Conservation (phyloP, 92 coral and sea anemone genomes). For the Meandrina meandrites region DNA sequence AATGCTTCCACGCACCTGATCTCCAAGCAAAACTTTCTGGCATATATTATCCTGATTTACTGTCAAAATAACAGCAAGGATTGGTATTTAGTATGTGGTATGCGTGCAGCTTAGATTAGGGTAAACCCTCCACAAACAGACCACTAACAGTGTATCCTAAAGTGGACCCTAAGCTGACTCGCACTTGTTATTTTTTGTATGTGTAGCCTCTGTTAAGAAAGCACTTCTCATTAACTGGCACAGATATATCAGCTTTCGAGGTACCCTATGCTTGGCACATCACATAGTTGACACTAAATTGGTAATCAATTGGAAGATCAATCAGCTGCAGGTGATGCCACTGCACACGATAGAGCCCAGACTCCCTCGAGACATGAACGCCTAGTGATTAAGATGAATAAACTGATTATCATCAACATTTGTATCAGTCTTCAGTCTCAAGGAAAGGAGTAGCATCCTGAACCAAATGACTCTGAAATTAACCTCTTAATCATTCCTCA, state of each 20-base stretch:
- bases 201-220: too few species aligned
- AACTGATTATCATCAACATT: neutral
- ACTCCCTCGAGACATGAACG: too few species aligned
- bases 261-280: too few species aligned
- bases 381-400: too few species aligned
- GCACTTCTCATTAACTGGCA: too few species aligned
- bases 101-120: neutral
- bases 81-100: neutral
- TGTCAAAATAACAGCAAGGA: neutral
- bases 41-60: slow-evolving; percentile 1
- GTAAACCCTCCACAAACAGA: neutral
- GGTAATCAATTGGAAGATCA: too few species aligned
- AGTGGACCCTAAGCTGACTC: neutral
- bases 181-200: neutral
- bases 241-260: too few species aligned
- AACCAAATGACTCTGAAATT: neutral
- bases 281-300: neutral
- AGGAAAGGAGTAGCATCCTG: too few species aligned
- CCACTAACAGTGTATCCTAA: neutral
- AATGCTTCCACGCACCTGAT: neutral
- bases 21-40: neutral
- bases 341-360: too few species aligned
- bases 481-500: neutral
- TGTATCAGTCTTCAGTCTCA: neutral
- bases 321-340: too few species aligned